phyloP scores from a whole-genome alignment of 2,797 vertebrate genomes.

The Thunnus albacares region DNA sequence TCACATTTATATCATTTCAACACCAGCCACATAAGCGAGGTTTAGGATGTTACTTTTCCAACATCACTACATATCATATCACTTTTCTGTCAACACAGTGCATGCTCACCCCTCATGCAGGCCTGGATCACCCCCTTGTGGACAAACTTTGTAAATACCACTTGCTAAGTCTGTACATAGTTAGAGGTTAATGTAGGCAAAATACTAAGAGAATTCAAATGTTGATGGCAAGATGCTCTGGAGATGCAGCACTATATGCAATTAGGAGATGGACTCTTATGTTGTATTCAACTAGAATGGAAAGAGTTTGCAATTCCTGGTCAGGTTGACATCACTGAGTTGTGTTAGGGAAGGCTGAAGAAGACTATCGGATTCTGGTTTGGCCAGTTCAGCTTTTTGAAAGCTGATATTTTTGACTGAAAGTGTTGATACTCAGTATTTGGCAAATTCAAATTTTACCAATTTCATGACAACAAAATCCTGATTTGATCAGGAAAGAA shows the following conservation, averaged over 20 bases:
- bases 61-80: slow-evolving; percentile 78
- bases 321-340: slow-evolving; percentile 25
- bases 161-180: slow-evolving; percentile 86
- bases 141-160: slow-evolving; percentile 88
- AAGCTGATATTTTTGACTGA: neutral
- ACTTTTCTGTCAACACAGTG: slow-evolving; percentile 64
- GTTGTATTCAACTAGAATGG: slow-evolving; percentile 67
- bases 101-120: slow-evolving; percentile 70
- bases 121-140: slow-evolving; percentile 84
- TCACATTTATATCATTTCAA: slow-evolving; percentile 71
- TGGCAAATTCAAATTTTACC: slow-evolving; percentile 1
- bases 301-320: slow-evolving; percentile 53
- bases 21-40: slow-evolving; percentile 81
- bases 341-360: slow-evolving; percentile 24
- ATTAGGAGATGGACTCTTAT: slow-evolving; percentile 77
- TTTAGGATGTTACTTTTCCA: slow-evolving; percentile 68
- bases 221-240: slow-evolving; percentile 77
- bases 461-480: neutral
- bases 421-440: neutral
- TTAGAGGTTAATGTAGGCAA: slow-evolving; percentile 77
- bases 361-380: slow-evolving; percentile 15
- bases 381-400: neutral
- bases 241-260: slow-evolving; percentile 83
- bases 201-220: slow-evolving; percentile 79
- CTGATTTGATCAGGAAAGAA: neutral